Base-by-base conservation (phyloP, 30 jellyfish, hydroid and myxozoan genomes). In the Catostylus mosaicus region DNA sequence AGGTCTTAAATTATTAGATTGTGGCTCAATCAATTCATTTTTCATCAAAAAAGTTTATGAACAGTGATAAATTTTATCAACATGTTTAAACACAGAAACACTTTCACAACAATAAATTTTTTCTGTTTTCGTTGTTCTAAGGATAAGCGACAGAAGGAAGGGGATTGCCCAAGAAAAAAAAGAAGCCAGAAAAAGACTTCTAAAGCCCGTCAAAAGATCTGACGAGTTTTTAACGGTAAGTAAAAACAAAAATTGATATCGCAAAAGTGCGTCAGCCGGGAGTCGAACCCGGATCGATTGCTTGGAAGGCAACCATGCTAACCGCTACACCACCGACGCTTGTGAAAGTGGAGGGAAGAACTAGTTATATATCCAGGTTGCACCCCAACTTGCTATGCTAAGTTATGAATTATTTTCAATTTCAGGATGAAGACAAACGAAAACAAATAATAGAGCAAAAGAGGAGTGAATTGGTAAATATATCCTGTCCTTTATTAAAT, bases 241-340 rank as follows among this genome's bases (percentile, higher is more conserved):
- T 59, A 27, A 16, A 23, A 43, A 43, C n/a, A n/a, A n/a, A n/a
- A n/a, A n/a, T n/a, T n/a, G n/a, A n/a, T n/a, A 0, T 7, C 0
- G 20, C 0, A 65, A 68, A 68, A 82, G 79, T 82, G 92, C 92
- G 92, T 82, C 92, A 75, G 92, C 92, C 86, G 92, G 92, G 92
- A 82, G 92, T 82, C 92, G 92, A 82, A 82, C 92, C 92, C 92
- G 92, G 92, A 82, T 82, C 92, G 86, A 82, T 70, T 82, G 92
- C 92, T 82, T 82, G 92, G 92, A 82, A 82, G 92, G 92, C 92
- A 82, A 82, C 92, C 86, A 82, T 82, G 92, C 92, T 82, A 82
- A 82, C 92, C 92, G 92, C 92, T 82, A 82, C 92, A 82, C 92
- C 92, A 82, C 92, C 92, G 92, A 82, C 92, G 94, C 88, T 14